Percentiles rank a stretch among this genome's conserved stretches.
Evolutionary conservation across 2,797 vertebrate species (phyloP).

Genomic region (Hydrocynus forskahlii): DNA sequence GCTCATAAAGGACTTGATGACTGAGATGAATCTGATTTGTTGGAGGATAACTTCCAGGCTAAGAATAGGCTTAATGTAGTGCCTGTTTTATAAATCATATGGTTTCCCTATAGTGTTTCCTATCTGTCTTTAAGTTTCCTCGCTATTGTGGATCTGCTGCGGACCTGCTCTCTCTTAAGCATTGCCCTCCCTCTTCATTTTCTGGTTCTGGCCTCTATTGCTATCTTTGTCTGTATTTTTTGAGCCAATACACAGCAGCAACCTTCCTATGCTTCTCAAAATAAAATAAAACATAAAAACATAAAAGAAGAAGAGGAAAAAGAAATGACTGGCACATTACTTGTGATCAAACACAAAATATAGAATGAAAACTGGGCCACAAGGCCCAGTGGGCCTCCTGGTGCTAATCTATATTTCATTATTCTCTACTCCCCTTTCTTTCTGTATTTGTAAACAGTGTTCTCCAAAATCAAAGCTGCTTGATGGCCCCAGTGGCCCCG

Average conservation of each 20-base stretch:
- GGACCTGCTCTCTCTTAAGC: not conserved
- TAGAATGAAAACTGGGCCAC: constrained; percentile 74
- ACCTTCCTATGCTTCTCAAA: constrained; percentile 44
- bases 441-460: constrained; percentile 78
- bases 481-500: constrained; percentile 59
- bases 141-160: not conserved
- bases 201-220: not conserved
- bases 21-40: not conserved
- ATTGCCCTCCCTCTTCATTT: constrained; percentile 5
- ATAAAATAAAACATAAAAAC: constrained; percentile 42
- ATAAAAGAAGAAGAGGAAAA: constrained; percentile 34
- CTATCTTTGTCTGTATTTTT: constrained; percentile 1
- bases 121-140: not conserved
- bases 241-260: constrained; percentile 3
- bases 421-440: constrained; percentile 59
- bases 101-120: not conserved
- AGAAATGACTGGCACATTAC: constrained; percentile 52
- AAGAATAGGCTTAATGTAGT: not conserved
- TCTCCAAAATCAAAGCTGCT: constrained; percentile 71
- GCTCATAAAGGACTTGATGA: constrained; percentile 30
- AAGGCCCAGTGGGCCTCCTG: constrained; percentile 71
- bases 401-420: constrained; percentile 84
- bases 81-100: not conserved
- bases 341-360: constrained; percentile 69
- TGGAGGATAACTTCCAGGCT: not conserved